Evolutionary conservation across 2,797 vertebrate genomes (phyloP).

Genomic region (Gephyroberyx darwinii): DNA sequence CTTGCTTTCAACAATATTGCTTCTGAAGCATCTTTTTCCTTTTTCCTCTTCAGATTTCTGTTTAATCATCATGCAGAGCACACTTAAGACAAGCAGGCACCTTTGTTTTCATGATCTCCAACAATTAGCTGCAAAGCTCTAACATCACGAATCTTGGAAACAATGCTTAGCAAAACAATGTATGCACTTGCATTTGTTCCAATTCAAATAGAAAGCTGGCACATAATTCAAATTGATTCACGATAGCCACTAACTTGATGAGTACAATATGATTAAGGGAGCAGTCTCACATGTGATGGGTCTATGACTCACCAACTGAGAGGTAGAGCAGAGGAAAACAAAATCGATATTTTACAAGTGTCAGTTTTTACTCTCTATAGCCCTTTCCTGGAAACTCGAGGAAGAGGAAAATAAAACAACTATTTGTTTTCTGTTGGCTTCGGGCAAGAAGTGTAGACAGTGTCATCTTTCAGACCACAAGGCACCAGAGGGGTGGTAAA

Average conservation of each 20-base stretch:
- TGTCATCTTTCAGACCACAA: conserved; percentile 79
- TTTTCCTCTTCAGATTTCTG: background rate
- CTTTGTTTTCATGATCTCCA: conserved; percentile 23
- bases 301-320: conserved; percentile 55
- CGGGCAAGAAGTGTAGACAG: conserved; percentile 65
- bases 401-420: conserved; percentile 68
- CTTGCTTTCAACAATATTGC: no score
- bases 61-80: conserved; percentile 25
- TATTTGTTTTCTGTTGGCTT: conserved; percentile 76
- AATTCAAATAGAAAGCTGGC: conserved; percentile 55
- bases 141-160: background rate
- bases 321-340: conserved; percentile 44
- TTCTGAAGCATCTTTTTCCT: background rate
- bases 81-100: conserved; percentile 23
- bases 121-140: background rate
- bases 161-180: conserved; percentile 22
- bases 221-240: conserved; percentile 42
- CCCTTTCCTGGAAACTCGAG: conserved; percentile 42
- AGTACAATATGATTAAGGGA: conserved; percentile 64
- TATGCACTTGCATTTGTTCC: conserved; percentile 22
- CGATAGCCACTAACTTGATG: conserved; percentile 51
- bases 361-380: conserved; percentile 32
- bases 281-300: conserved; percentile 19
- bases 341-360: conserved; percentile 46
- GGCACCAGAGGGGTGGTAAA: conserved; percentile 68